Evolutionary conservation across 2,888 invertebrate species (phyloP).

Genomic region (Protula sp.): DNA sequence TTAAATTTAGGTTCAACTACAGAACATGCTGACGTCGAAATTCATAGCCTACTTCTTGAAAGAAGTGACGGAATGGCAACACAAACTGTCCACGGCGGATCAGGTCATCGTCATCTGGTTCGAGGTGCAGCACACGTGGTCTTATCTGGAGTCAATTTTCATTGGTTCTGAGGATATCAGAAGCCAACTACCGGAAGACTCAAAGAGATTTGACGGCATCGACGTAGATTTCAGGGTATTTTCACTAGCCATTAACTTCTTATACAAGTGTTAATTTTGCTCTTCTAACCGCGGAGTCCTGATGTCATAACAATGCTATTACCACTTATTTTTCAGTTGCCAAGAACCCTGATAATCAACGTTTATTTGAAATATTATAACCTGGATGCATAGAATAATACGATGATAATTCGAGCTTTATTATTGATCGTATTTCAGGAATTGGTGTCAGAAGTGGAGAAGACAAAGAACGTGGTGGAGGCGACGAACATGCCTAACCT

Average conservation of each 20-base stretch:
- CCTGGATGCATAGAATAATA: no score
- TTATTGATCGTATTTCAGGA: no score
- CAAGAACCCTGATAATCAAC: no score
- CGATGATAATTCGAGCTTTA: no score
- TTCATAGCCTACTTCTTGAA: constrained; percentile 92
- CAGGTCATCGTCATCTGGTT: constrained; percentile 63
- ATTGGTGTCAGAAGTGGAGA: constrained; percentile 67
- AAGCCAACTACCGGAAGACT: constrained; percentile 87
- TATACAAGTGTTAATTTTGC: no score
- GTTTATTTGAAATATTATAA: no score
- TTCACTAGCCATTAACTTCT: no score
- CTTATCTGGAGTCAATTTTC: no score
- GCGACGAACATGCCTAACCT: constrained; percentile 83
- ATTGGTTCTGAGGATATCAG: no score
- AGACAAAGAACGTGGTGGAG: constrained; percentile 80
- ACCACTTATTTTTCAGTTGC: no score
- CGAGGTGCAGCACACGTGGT: constrained; percentile 95
- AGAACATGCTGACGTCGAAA: constrained; percentile 93
- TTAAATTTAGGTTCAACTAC: constrained; percentile 73
- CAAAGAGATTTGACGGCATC: constrained; percentile 83
- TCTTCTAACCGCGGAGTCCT: no score
- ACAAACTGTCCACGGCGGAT: constrained; percentile 84
- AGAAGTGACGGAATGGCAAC: constrained; percentile 91
- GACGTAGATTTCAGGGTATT: constrained; percentile 80
- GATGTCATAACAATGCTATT: no score